Evolutionary conservation across 2,113 vertebrate genomes (phyloP).

Genomic region (Diphyllodes magnificus): DNA sequence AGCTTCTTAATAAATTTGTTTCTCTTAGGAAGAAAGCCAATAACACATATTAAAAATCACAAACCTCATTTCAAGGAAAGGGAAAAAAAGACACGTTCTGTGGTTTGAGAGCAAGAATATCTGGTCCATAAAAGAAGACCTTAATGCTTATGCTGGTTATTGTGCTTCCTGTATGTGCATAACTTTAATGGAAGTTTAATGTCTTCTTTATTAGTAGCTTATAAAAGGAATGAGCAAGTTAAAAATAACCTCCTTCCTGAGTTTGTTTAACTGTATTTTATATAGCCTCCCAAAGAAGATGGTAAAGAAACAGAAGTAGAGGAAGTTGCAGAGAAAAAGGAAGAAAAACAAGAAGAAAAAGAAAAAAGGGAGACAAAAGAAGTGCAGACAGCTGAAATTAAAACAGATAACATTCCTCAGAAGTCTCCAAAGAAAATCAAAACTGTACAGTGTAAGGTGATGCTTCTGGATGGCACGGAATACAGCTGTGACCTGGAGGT

Average conservation of each 20-base stretch:
- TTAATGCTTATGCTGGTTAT: neutral
- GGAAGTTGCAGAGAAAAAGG: conserved; percentile 60
- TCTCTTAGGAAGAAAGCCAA: neutral
- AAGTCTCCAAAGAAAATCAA: conserved; percentile 89
- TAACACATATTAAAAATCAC: neutral
- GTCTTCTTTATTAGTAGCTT: neutral
- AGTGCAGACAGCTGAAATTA: conserved; percentile 68
- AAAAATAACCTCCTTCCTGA: neutral
- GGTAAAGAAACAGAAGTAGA: conserved; percentile 68
- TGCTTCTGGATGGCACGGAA: conserved; percentile 85
- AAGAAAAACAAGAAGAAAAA: conserved; percentile 56
- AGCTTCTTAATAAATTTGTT: neutral
- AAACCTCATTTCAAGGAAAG: neutral
- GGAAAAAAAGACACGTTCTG: neutral
- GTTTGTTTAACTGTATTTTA: conserved; percentile 1
- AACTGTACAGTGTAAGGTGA: conserved; percentile 85
- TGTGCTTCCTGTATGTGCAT: neutral
- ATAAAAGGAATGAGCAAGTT: neutral
- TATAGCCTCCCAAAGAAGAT: conserved; percentile 80
- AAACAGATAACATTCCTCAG: conserved; percentile 65
- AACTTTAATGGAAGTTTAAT: neutral
- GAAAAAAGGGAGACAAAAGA: conserved; percentile 76
- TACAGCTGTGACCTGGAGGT: conserved; percentile 93
- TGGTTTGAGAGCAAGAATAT: neutral
- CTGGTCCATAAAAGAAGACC: neutral